Percentiles rank a stretch among this genome's conserved stretches.
Evolutionary conservation across 2,797 vertebrate species (phyloP).

Genomic region (Catharus ustulatus): DNA sequence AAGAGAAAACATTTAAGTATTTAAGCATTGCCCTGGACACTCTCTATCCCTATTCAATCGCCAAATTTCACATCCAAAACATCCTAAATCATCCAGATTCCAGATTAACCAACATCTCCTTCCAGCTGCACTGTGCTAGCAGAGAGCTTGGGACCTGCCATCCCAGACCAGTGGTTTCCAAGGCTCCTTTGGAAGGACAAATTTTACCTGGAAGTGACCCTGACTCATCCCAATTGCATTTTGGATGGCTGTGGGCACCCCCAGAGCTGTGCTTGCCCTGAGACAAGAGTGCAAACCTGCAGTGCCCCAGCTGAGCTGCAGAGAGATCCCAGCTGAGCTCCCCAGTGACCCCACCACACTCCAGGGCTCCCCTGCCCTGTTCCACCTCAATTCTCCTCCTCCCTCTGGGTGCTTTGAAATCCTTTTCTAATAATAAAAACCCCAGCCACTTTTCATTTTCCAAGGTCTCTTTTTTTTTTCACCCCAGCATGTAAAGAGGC

Average conservation of each 20-base stretch:
- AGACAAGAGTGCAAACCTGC: background rate
- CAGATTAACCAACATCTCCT: background rate
- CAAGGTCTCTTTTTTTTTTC: background rate
- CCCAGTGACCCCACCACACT: background rate
- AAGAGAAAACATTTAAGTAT: background rate
- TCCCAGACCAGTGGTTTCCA: background rate
- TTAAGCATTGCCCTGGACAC: background rate
- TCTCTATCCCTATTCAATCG: background rate
- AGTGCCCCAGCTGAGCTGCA: background rate
- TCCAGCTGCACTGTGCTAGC: background rate
- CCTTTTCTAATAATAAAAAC: background rate
- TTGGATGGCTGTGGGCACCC: background rate
- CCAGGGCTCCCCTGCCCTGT: background rate
- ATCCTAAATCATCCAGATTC: background rate
- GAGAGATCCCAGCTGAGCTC: background rate
- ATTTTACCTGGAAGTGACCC: conserved; percentile 36
- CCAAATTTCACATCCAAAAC: background rate
- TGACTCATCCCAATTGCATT: background rate
- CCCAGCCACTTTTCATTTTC: background rate
- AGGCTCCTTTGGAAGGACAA: background rate
- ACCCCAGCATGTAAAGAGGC: background rate
- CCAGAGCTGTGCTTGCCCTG: background rate
- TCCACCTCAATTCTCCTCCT: background rate
- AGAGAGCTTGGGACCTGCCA: background rate
- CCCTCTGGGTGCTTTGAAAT: background rate